Percentiles rank a stretch among this genome's conserved stretches.
Evolutionary conservation across 2,113 vertebrate species (phyloP).

Genomic region (Asarcornis scutulata): DNA sequence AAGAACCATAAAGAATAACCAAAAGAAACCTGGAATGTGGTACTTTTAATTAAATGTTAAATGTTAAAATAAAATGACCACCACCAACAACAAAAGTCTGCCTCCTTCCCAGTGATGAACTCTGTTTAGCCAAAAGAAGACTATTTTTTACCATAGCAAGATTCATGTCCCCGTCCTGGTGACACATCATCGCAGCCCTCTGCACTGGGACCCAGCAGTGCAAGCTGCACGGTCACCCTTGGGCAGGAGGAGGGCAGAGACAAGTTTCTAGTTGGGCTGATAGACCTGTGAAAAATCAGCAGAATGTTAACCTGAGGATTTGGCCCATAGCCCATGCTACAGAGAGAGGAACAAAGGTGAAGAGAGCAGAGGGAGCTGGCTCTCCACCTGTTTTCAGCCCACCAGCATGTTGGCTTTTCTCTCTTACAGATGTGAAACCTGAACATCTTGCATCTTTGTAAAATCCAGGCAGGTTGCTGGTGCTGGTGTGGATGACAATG

Average conservation of each 20-base stretch:
- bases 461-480: neutral
- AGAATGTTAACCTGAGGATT: neutral
- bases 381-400: neutral
- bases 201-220: fast-evolving
- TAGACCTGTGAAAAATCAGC: neutral
- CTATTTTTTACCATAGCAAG: neutral
- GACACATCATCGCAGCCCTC: neutral
- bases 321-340: neutral
- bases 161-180: neutral
- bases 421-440: neutral
- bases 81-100: neutral
- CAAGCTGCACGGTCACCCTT: no score
- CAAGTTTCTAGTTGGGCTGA: neutral
- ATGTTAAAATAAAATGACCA: neutral
- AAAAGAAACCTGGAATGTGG: neutral
- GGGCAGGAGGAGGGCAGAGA: neutral
- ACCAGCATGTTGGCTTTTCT: neutral
- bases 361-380: neutral
- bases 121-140: neutral
- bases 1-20: neutral
- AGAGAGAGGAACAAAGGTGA: neutral
- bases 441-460: neutral
- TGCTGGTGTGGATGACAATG: neutral
- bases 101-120: neutral
- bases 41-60: neutral